Percentiles rank a stretch among this genome's conserved stretches.
Evolutionary conservation across 1,140 invertebrate species (phyloP).

Genomic region (Anthonomus grandis): DNA sequence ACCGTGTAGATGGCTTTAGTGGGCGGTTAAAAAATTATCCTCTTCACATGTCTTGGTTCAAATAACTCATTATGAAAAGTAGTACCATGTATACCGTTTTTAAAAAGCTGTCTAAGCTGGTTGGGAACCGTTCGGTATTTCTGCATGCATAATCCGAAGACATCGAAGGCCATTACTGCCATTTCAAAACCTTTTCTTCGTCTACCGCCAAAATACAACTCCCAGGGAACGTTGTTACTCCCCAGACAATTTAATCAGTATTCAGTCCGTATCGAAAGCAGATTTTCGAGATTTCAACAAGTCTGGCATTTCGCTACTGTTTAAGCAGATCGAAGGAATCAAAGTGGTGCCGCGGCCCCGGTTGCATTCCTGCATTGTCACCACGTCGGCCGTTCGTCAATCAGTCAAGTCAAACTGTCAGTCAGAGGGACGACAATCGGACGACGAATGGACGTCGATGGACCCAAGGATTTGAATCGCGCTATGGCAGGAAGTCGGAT

Average conservation of each 20-base stretch:
- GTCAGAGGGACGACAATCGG: background rate
- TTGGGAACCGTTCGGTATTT: no score
- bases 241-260: conserved; percentile 8
- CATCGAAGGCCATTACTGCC: no score
- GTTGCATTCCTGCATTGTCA: conserved; percentile 3
- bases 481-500: background rate
- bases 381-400: conserved; percentile 1
- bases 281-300: conserved; percentile 8
- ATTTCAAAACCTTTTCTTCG: no score
- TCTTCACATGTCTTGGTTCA: no score
- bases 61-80: no score
- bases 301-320: background rate
- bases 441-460: background rate
- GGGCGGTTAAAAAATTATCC: conserved; percentile 6
- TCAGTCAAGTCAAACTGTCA: background rate
- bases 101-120: no score
- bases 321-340: background rate
- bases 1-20: conserved; percentile 4
- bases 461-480: background rate
- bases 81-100: no score
- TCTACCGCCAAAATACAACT: no score
- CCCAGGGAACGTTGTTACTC: background rate
- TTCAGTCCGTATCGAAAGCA: conserved; percentile 1
- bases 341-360: conserved; percentile 1
- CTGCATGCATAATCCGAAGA: no score